Conservation (phyloP, 2,888 invertebrate genomes). For the Hirtodrosophila histrioides region DNA sequence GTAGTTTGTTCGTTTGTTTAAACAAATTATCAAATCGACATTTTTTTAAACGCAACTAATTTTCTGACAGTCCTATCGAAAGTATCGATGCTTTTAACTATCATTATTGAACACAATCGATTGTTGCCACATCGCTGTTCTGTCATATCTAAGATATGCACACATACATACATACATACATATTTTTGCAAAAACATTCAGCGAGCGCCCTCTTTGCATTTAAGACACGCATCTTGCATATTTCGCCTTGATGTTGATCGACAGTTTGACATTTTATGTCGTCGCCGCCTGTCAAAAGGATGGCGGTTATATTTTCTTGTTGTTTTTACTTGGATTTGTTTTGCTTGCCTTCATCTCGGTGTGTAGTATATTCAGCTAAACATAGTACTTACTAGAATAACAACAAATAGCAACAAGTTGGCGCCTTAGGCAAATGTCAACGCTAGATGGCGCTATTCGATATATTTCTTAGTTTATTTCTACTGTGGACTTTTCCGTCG, state of each 20-base stretch:
- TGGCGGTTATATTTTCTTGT: constrained; percentile 47
- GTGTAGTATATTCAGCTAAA: constrained; percentile 23
- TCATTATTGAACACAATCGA: no score
- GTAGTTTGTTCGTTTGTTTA: no score
- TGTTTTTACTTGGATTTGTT: constrained; percentile 18
- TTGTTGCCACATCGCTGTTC: no score
- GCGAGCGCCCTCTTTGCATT: constrained; percentile 61
- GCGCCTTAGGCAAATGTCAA: constrained; percentile 1
- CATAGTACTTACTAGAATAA: constrained; percentile 36
- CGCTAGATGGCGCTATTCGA: constrained; percentile 38
- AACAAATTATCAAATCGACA: no score
- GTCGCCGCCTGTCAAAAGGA: constrained; percentile 76
- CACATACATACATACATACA: neutral
- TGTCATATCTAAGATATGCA: neutral
- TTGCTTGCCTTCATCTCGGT: neutral
- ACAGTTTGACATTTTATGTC: constrained; percentile 82
- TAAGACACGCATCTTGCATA: constrained; percentile 72
- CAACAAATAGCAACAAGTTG: constrained; percentile 23
- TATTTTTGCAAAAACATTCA: constrained; percentile 1
- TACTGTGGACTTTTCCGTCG: neutral
- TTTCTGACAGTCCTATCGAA: no score
- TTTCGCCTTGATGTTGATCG: constrained; percentile 82
- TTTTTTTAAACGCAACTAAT: no score
- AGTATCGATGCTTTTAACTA: no score
- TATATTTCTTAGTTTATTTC: neutral